These are phyloP conservation scores for Cacatua alba DNA, from an alignment of 2,113 vertebrate genomes.

Conservation along the genomic window DNA sequence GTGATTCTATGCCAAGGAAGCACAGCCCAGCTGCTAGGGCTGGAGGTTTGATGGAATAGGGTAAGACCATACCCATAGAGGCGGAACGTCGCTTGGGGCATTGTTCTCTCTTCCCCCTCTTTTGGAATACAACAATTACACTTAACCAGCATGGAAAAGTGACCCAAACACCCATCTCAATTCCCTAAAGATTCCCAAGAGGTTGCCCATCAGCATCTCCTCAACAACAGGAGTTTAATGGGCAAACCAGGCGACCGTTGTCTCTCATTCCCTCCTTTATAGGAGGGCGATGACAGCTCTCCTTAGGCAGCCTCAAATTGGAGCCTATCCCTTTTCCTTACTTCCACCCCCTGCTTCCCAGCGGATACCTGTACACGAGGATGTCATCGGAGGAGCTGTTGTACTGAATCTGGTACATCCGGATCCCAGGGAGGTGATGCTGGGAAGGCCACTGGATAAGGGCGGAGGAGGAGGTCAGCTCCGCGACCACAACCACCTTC, in stretches of 20 bases:
- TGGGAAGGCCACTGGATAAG: constrained; percentile 90
- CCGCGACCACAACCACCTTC: constrained; percentile 80
- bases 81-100: too few species aligned
- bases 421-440: constrained; percentile 78
- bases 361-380: constrained; percentile 88
- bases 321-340: too few species aligned
- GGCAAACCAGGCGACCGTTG: neutral
- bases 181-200: neutral
- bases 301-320: fast-evolving
- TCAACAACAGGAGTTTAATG: neutral
- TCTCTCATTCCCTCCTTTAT: neutral
- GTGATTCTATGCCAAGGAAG: too few species aligned
- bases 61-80: too few species aligned
- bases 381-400: constrained; percentile 92
- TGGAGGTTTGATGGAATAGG: too few species aligned
- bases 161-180: neutral
- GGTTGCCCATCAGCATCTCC: neutral
- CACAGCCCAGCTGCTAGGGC: too few species aligned
- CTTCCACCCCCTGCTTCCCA: fast-evolving
- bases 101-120: too few species aligned
- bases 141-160: neutral
- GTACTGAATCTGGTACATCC: constrained; percentile 97
- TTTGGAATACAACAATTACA: neutral
- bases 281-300: too few species aligned
- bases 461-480: constrained; percentile 90